Conservation (phyloP, 64 coral and sea anemone species). For the Anthopleura sola region DNA sequence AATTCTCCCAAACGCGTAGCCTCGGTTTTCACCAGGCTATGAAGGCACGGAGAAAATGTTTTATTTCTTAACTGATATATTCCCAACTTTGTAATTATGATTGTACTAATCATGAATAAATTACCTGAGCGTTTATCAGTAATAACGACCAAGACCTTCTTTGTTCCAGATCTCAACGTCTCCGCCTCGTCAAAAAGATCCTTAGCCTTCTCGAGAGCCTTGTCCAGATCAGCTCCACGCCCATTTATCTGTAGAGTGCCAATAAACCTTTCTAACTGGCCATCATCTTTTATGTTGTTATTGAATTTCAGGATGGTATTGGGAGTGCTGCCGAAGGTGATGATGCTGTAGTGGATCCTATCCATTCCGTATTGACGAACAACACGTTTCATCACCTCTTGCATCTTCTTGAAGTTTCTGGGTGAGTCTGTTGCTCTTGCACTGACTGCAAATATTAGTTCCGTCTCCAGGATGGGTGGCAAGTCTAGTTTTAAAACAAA, state of each 20-base stretch:
- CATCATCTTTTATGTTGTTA: conserved; percentile 17
- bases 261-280: conserved; percentile 10
- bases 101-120: background rate
- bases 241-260: conserved; percentile 13
- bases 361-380: conserved; percentile 49
- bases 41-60: too few relatives aligned
- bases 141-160: conserved; percentile 62
- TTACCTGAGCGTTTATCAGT: conserved; percentile 57
- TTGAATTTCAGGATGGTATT: conserved; percentile 23
- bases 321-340: conserved; percentile 53
- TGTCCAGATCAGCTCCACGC: conserved; percentile 26
- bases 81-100: too few relatives aligned
- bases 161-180: conserved; percentile 24
- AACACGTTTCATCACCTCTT: conserved; percentile 31
- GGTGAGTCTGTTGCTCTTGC: background rate
- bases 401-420: conserved; percentile 53
- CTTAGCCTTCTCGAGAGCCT: conserved; percentile 32
- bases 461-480: conserved; percentile 32
- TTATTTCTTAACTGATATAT: too few relatives aligned
- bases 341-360: conserved; percentile 52
- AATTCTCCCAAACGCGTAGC: too few relatives aligned
- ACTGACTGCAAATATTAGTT: conserved; percentile 82
- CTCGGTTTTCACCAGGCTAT: too few relatives aligned
- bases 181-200: conserved; percentile 45
- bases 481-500: conserved; percentile 9